A percentile compares a stretch with the other conserved stretches of the same genome.
These are phyloP conservation scores for Dexiosoma caninum DNA, from an alignment of 2,888 invertebrate genomes.

Conservation along the genomic window DNA sequence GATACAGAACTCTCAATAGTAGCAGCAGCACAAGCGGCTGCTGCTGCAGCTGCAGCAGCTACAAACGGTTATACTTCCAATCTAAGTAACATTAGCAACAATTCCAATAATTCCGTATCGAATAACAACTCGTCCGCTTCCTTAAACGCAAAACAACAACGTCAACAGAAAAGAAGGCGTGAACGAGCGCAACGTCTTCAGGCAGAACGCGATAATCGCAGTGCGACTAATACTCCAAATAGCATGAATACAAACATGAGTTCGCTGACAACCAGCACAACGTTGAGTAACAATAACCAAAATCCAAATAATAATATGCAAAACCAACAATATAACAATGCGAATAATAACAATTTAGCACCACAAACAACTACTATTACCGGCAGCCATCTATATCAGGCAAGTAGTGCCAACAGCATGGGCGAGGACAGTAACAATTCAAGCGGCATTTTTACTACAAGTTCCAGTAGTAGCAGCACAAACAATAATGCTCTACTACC, in stretches of 20 bases:
- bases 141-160: conserved; percentile 76
- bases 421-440: conserved; percentile 77
- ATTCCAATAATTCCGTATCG: conserved; percentile 46
- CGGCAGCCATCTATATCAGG: conserved; percentile 70
- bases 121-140: conserved; percentile 65
- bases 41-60: conserved; percentile 64
- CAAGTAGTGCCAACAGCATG: conserved; percentile 75
- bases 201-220: conserved; percentile 86
- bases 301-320: conserved; percentile 61
- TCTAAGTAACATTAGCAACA: conserved; percentile 55
- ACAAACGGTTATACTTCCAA: conserved; percentile 69
- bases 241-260: conserved; percentile 69
- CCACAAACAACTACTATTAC: conserved; percentile 64
- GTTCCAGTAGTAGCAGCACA: conserved; percentile 73
- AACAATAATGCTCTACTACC: conserved; percentile 75
- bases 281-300: conserved; percentile 20
- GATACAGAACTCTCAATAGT: conserved; percentile 75
- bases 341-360: conserved; percentile 32
- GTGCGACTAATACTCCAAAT: conserved; percentile 63
- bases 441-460: conserved; percentile 76
- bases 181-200: conserved; percentile 95
- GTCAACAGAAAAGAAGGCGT: conserved; percentile 89
- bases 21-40: conserved; percentile 69
- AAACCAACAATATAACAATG: conserved; percentile 41
- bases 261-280: conserved; percentile 27